phyloP scores from a whole-genome alignment of 2,113 vertebrate genomes.

The Charina bottae region DNA sequence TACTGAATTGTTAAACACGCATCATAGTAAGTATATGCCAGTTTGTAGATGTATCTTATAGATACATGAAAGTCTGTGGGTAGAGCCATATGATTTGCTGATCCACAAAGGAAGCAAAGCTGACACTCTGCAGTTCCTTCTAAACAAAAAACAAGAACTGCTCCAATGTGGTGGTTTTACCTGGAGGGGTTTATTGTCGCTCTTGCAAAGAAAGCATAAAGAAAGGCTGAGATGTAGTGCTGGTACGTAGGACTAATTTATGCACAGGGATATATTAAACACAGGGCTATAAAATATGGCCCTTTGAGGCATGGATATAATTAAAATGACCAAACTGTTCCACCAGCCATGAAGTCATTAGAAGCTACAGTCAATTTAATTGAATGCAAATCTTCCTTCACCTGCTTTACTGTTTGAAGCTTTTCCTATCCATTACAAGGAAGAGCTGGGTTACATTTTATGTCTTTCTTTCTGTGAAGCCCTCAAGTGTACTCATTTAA shows the following conservation, averaged over 20 bases:
- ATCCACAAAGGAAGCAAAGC: neutral
- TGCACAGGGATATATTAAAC: neutral
- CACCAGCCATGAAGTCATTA: constrained; percentile 10
- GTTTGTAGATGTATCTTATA: neutral
- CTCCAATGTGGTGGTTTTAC: neutral
- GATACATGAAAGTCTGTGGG: neutral
- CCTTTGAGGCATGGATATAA: constrained; percentile 14
- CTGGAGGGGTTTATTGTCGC: neutral
- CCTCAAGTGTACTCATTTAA: neutral
- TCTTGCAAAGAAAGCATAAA: neutral
- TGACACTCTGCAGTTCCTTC: neutral
- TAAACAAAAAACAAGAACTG: neutral
- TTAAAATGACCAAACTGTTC: constrained; percentile 28
- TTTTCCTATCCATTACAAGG: neutral
- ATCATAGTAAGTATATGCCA: neutral
- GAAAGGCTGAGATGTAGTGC: neutral
- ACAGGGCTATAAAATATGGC: neutral
- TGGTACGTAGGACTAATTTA: neutral
- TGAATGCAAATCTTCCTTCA: constrained; percentile 5
- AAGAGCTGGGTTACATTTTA: neutral
- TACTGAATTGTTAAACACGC: neutral
- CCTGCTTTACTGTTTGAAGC: neutral
- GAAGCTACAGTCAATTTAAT: constrained; percentile 7
- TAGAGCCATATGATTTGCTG: neutral
- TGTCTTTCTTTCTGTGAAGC: neutral